Conservation (phyloP, 1,140 invertebrate genomes). For the Agraylea sexmaculata region DNA sequence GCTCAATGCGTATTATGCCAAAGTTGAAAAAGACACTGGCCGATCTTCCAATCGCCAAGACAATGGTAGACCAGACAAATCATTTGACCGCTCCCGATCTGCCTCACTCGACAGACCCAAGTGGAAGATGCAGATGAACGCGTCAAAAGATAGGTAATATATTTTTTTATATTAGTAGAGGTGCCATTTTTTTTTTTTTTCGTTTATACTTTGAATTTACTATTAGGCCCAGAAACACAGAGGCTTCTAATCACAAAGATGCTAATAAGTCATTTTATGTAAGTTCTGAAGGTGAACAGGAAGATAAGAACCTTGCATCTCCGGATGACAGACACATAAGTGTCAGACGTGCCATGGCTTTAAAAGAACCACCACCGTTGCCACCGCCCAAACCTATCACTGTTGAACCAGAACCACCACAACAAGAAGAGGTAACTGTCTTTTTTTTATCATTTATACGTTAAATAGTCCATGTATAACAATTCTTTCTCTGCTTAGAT, state of each 20-base stretch:
- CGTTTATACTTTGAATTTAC: constrained; percentile 8
- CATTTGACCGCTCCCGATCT: constrained; percentile 20
- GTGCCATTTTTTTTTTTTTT: background rate
- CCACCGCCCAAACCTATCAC: constrained; percentile 32
- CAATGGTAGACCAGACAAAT: constrained; percentile 25
- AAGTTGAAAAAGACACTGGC: constrained; percentile 58
- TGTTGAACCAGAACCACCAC: constrained; percentile 35
- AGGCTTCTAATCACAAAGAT: constrained; percentile 27
- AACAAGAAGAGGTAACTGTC: constrained; percentile 26
- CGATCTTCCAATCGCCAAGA: constrained; percentile 32
- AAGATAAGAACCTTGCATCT: constrained; percentile 14
- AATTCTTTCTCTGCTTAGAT: constrained; percentile 2
- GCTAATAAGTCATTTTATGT: constrained; percentile 35
- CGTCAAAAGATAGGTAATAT: constrained; percentile 36
- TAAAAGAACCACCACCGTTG: constrained; percentile 44
- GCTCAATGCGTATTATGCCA: constrained; percentile 63
- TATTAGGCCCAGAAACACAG: constrained; percentile 40
- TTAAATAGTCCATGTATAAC: background rate
- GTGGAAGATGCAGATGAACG: constrained; percentile 46
- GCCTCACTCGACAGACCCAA: constrained; percentile 37
- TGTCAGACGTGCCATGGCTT: constrained; percentile 43
- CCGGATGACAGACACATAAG: constrained; percentile 40
- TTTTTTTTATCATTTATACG: background rate
- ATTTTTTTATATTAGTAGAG: constrained; percentile 24
- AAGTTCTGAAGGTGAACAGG: constrained; percentile 31